phyloP scores from a whole-genome alignment of 23 tunicate species.

The Halocynthia aurantium region DNA sequence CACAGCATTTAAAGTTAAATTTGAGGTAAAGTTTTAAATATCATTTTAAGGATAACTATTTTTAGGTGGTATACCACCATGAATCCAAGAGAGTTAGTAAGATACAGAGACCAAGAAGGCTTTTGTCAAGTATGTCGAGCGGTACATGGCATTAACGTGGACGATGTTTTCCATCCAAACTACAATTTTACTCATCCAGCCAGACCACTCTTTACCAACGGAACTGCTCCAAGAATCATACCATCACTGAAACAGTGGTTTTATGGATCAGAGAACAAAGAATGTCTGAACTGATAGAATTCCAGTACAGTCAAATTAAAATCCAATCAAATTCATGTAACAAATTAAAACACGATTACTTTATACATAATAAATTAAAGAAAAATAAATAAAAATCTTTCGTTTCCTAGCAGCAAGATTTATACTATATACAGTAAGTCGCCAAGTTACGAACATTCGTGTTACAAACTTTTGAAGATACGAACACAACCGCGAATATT shows the following conservation, averaged over 20 bases:
- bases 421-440: neutral
- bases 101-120: neutral
- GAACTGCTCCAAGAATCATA: neutral
- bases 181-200: neutral
- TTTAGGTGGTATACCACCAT: neutral
- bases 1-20: too few species aligned
- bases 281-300: slow-evolving; percentile 6
- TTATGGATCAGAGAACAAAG: slow-evolving; percentile 2
- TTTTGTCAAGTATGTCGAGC: slow-evolving; percentile 15
- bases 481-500: too few species aligned
- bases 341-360: neutral
- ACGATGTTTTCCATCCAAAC: slow-evolving; percentile 7
- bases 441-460: too few species aligned
- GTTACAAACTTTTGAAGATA: too few species aligned
- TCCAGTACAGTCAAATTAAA: neutral
- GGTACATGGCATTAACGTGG: slow-evolving; percentile 23
- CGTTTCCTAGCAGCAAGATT: neutral
- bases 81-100: neutral
- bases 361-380: neutral
- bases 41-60: neutral
- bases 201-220: neutral
- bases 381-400: neutral
- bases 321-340: neutral
- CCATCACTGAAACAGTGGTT: slow-evolving; percentile 8
- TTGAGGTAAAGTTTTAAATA: neutral